Percentiles rank a stretch among this genome's conserved stretches.
These are phyloP conservation scores for Xestia sexstrigata DNA, from an alignment of 2,888 invertebrate genomes.

Conservation along the genomic window DNA sequence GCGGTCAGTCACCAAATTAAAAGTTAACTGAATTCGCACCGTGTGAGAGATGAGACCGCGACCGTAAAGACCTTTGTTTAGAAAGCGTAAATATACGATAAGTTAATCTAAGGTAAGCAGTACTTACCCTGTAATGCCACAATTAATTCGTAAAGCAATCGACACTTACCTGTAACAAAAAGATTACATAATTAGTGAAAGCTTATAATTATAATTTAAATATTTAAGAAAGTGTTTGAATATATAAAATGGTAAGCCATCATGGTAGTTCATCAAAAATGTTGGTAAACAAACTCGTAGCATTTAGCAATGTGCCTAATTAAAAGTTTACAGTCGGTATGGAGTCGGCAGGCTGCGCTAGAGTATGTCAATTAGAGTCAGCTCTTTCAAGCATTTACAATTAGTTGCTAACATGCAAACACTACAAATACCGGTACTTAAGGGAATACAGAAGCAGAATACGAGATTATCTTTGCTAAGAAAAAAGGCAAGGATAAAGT, in stretches of 20 bases:
- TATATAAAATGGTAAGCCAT: slow-evolving; percentile 26
- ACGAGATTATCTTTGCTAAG: slow-evolving; percentile 53
- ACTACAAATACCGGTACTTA: slow-evolving; percentile 41
- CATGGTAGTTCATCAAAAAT: slow-evolving; percentile 26
- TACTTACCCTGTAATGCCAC: slow-evolving; percentile 59
- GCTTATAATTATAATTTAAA: slow-evolving; percentile 41
- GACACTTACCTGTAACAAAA: slow-evolving; percentile 84
- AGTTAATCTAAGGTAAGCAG: slow-evolving; percentile 24
- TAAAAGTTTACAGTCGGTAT: slow-evolving; percentile 44
- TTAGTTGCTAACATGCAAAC: slow-evolving; percentile 33
- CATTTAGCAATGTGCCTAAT: slow-evolving; percentile 36
- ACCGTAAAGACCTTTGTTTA: slow-evolving; percentile 65
- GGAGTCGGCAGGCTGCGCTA: slow-evolving; percentile 15
- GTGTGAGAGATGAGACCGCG: slow-evolving; percentile 56
- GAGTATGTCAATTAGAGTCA: slow-evolving; percentile 55
- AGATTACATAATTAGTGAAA: slow-evolving; percentile 66
- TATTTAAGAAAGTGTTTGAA: slow-evolving; percentile 52
- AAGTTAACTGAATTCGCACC: slow-evolving; percentile 58
- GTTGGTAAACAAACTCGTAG: slow-evolving; percentile 28
- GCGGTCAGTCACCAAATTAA: slow-evolving; percentile 62
- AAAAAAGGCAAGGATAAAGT: slow-evolving; percentile 57
- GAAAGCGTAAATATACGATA: slow-evolving; percentile 69
- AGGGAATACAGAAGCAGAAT: slow-evolving; percentile 41
- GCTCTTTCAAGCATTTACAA: slow-evolving; percentile 43
- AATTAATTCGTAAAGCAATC: slow-evolving; percentile 51